phyloP scores from a whole-genome alignment of 2,888 invertebrate genomes.

The Drosophila nigricruria region DNA sequence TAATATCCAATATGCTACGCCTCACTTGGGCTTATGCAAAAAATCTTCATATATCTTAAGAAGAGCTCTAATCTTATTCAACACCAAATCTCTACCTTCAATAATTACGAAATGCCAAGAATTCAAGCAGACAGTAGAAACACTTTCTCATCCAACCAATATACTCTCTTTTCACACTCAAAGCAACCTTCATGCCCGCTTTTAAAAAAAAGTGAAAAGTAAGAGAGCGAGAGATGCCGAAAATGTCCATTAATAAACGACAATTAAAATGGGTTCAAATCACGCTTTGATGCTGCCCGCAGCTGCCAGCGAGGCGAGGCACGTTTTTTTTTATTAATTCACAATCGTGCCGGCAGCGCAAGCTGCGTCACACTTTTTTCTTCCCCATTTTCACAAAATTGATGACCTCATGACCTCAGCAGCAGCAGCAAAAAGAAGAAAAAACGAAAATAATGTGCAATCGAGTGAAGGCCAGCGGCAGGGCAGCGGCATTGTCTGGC shows the following conservation, averaged over 20 bases:
- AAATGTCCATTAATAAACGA: slow-evolving; percentile 58
- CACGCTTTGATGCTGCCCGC: slow-evolving; percentile 60
- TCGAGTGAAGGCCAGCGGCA: slow-evolving; percentile 10
- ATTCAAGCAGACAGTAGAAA: neutral
- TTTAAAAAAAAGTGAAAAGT: neutral
- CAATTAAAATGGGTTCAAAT: slow-evolving; percentile 65
- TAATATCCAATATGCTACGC: no score
- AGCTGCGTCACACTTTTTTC: slow-evolving; percentile 42
- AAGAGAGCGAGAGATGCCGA: slow-evolving; percentile 5
- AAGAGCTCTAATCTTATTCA: neutral
- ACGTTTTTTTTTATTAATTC: slow-evolving; percentile 39
- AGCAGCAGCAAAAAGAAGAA: neutral
- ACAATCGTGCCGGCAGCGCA: slow-evolving; percentile 39
- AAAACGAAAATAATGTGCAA: slow-evolving; percentile 28
- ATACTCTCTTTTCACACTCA: neutral
- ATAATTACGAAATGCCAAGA: no score
- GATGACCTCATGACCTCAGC: slow-evolving; percentile 68
- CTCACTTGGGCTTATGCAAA: no score
- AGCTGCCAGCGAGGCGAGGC: slow-evolving; percentile 28
- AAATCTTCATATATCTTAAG: neutral
- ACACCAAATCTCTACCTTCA: neutral
- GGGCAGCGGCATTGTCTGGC: slow-evolving; percentile 27
- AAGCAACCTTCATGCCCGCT: neutral
- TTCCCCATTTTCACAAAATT: slow-evolving; percentile 49
- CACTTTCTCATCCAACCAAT: neutral